Evolutionary conservation across 2,888 invertebrate genomes (phyloP).

Genomic region (Lacanobia wlatinum): DNA sequence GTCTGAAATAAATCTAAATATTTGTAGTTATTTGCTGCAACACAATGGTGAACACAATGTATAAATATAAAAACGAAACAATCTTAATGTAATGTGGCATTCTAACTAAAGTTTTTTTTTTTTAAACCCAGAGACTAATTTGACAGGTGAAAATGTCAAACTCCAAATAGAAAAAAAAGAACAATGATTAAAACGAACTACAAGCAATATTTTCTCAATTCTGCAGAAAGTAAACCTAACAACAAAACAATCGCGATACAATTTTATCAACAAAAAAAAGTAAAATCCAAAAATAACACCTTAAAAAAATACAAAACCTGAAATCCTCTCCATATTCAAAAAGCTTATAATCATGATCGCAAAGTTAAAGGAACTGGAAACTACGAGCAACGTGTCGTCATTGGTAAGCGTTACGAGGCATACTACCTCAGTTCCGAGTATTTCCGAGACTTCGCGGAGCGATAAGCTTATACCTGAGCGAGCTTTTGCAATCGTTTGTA

Average conservation of each 20-base stretch:
- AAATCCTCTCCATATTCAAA: neutral
- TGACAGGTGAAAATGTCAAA: no score
- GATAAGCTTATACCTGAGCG: slow-evolving; percentile 77
- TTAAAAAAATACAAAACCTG: neutral
- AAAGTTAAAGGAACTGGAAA: slow-evolving; percentile 8
- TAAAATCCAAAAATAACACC: neutral
- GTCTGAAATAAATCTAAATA: neutral
- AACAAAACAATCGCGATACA: no score
- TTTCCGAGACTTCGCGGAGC: slow-evolving; percentile 77
- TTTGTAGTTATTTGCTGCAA: neutral
- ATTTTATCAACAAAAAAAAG: neutral
- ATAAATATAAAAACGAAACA: neutral
- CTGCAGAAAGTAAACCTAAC: neutral
- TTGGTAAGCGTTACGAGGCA: slow-evolving; percentile 11
- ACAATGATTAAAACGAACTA: no score
- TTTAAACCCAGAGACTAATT: no score
- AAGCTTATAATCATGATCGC: slow-evolving; percentile 5
- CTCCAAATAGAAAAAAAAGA: no score
- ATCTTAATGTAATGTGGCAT: neutral
- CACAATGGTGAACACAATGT: neutral
- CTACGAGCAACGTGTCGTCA: slow-evolving; percentile 5
- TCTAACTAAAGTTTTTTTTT: neutral
- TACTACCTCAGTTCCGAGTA: slow-evolving; percentile 52
- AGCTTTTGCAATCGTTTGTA: slow-evolving; percentile 74
- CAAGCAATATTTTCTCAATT: neutral